Percentiles rank a stretch among this genome's conserved stretches.
Conservation (phyloP, 1,140 invertebrate species). For the Eriosoma lanigerum region DNA sequence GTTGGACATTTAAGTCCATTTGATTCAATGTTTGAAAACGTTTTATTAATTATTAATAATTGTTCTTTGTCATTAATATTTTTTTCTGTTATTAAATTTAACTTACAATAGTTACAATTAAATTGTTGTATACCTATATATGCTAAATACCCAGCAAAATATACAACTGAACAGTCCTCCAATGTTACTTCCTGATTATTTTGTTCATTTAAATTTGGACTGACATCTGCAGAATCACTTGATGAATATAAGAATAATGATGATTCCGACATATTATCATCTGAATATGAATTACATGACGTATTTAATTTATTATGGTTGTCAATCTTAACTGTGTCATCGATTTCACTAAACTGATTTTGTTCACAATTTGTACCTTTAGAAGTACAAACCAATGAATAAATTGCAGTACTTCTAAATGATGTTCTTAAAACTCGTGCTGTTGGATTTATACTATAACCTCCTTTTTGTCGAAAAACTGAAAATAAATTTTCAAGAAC, state of each 20-base stretch:
- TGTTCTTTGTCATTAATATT: neutral
- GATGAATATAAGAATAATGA: neutral
- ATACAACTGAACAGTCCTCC: neutral
- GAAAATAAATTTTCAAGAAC: too few relatives aligned
- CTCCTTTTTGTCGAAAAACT: neutral
- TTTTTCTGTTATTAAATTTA: neutral
- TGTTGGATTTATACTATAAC: neutral
- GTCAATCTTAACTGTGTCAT: neutral
- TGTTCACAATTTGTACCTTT: conserved; percentile 12
- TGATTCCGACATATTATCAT: too few relatives aligned
- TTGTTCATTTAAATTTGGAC: neutral
- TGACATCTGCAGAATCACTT: neutral
- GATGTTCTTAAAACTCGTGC: neutral
- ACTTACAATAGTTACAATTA: neutral
- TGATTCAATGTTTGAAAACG: neutral
- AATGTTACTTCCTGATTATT: neutral
- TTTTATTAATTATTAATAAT: neutral
- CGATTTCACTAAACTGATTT: neutral
- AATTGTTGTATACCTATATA: neutral
- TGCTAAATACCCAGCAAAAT: neutral
- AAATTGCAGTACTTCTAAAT: neutral
- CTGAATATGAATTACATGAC: neutral
- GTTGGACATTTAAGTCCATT: neutral
- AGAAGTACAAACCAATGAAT: neutral
- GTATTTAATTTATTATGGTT: neutral